Percentiles rank a stretch among this genome's conserved stretches.
Conservation (phyloP, 2,888 invertebrate species). For the Nomada fucata region DNA sequence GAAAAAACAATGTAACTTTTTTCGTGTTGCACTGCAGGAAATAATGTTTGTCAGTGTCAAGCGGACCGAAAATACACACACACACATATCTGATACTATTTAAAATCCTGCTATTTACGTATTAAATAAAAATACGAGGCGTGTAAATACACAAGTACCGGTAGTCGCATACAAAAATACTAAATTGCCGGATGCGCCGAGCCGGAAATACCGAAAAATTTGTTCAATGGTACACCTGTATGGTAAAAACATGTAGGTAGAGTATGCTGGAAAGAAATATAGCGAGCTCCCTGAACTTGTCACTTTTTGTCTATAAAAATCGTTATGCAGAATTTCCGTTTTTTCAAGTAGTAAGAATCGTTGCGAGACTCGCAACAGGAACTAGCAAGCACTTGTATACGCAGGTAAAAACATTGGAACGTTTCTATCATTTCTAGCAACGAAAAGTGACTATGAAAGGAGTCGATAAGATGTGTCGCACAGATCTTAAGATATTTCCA, state of each 20-base stretch:
- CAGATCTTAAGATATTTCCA: conserved; percentile 47
- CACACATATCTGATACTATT: conserved; percentile 15
- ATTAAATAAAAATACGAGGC: conserved; percentile 43
- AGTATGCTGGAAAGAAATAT: not conserved
- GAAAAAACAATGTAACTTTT: conserved; percentile 30
- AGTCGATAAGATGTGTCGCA: conserved; percentile 37
- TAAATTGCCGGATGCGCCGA: conserved; percentile 24
- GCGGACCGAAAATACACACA: conserved; percentile 23
- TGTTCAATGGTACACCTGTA: conserved; percentile 7
- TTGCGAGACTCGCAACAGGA: conserved; percentile 26
- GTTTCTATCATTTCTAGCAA: conserved; percentile 58
- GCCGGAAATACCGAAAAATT: conserved; percentile 31
- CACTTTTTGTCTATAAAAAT: conserved; percentile 34
- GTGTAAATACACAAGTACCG: conserved; percentile 6
- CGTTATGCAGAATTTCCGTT: conserved; percentile 44
- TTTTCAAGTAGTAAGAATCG: conserved; percentile 46
- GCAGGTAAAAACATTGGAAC: conserved; percentile 61
- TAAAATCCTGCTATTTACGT: conserved; percentile 47
- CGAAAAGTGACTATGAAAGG: conserved; percentile 25
- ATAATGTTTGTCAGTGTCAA: conserved; percentile 31
- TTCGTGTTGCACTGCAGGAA: conserved; percentile 1
- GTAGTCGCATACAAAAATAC: not conserved
- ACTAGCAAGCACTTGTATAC: conserved; percentile 13
- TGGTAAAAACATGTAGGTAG: conserved; percentile 2
- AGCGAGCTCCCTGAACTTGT: not conserved